Evolutionary conservation across 2,888 invertebrate species (phyloP), one percentile per base, ranked within the genome.

Genomic region (Mesorhabditis spiculigera): DNA sequence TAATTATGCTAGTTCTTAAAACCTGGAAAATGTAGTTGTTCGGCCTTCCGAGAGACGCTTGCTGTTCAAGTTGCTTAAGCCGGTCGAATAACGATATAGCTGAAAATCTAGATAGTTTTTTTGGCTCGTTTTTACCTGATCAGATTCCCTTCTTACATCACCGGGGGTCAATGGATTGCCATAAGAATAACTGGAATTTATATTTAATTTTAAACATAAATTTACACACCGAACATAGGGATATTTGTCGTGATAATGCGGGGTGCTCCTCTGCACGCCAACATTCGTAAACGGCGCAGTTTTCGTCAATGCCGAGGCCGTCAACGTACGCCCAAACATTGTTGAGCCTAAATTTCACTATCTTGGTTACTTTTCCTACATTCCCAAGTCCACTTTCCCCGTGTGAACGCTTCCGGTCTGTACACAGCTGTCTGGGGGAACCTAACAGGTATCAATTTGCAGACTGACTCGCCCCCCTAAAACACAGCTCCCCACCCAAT

Each of bases 241-340:
- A 68, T 45, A 77, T 73, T 78, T 85, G 76, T 81, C 84, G 43
- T 80, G 79, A 73, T 74, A 84, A 68, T 81, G 85, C 61, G 82
- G 85, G 63, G 83, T 81, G 69, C 77, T 78, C 45, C 85, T 74
- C 73, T 85, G 85, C n/a, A 85, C 83, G 45, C 82, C 85, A 63
- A 84, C 82, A 64, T 78, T 83, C 68, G 79, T 79, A 63, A 85
- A 76, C 42, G 85, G 85, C 5, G 85, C 75, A 8, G 82, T 82
- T 58, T 75, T 77, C 71, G 82, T 76, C 61, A 85, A 78, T 43
- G 83, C 82, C 1, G 83, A 78, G 43, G 78, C 77, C 10, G 76
- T 72, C 41, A 85, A 72, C 42, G 79, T 75, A 43, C 85, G 79
- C 43, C 85, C 84, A 72, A 85, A 85, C 13, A 85, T 73, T 41